Conservation (phyloP, 2,888 invertebrate species). For the Sepioteuthis lessoniana region DNA sequence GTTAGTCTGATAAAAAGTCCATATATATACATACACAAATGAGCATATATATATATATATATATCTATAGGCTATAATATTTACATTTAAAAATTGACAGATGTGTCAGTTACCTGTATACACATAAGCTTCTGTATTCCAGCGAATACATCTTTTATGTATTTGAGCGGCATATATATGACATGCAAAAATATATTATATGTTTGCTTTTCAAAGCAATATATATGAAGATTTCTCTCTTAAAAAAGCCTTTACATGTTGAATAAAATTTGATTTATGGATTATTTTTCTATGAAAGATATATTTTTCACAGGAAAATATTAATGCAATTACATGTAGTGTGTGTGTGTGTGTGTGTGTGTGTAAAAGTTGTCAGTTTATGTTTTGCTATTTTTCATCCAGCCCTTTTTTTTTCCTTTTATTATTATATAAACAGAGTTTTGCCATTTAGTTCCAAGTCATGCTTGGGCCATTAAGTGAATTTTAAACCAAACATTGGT, state of each 20-base stretch:
- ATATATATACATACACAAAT: no score
- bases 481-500: background rate
- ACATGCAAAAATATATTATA: background rate
- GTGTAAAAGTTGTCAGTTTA: background rate
- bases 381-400: background rate
- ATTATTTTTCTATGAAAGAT: constrained; percentile 6
- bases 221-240: background rate
- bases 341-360: no score
- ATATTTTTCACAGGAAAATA: background rate
- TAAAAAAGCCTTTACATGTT: background rate
- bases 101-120: background rate
- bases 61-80: background rate
- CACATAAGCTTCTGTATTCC: background rate
- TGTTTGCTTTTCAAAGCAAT: background rate
- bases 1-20: no score
- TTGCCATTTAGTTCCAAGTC: background rate
- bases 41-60: background rate
- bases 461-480: background rate
- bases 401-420: background rate
- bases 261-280: constrained; percentile 33
- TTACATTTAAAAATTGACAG: background rate
- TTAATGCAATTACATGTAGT: background rate
- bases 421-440: background rate
- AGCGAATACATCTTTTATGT: background rate
- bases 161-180: background rate